Conservation (phyloP, 2,797 vertebrate genomes). For the Lepilemur ruficaudatus region DNA sequence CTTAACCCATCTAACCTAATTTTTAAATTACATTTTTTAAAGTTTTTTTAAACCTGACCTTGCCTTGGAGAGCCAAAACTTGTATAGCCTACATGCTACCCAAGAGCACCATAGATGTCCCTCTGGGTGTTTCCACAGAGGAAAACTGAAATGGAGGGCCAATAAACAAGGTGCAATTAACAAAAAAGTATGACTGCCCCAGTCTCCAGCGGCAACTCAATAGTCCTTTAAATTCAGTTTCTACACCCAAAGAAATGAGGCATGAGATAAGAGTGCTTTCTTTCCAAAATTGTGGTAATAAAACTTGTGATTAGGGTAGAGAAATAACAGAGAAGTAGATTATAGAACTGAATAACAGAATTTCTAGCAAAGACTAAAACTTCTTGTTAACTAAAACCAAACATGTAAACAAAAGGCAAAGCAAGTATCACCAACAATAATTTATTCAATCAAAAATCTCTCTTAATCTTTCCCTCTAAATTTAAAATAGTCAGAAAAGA, state of each 20-base stretch:
- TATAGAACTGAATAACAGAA: neutral
- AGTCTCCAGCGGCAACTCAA: neutral
- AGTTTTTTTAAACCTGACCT: neutral
- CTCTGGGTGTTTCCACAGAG: neutral
- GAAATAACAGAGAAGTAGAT: neutral
- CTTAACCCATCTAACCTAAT: neutral
- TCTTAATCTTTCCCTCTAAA: constrained; percentile 17
- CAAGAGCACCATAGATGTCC: neutral
- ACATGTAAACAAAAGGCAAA: constrained; percentile 14
- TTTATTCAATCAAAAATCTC: neutral
- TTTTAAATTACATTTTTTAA: constrained; percentile 2
- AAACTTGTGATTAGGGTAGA: neutral
- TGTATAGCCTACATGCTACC: neutral
- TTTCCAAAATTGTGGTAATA: neutral
- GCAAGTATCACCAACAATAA: neutral
- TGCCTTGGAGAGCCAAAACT: neutral
- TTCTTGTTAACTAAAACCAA: neutral
- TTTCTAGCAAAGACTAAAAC: neutral
- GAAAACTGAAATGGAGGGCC: neutral
- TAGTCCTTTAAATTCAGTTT: neutral
- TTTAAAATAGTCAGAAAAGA: constrained; percentile 12
- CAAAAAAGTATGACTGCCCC: neutral
- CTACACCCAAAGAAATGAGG: constrained; percentile 2
- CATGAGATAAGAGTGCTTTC: neutral
- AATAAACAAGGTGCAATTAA: neutral